Base-by-base conservation (phyloP, 1,140 invertebrate genomes). In the Drosophila littoralis region DNA sequence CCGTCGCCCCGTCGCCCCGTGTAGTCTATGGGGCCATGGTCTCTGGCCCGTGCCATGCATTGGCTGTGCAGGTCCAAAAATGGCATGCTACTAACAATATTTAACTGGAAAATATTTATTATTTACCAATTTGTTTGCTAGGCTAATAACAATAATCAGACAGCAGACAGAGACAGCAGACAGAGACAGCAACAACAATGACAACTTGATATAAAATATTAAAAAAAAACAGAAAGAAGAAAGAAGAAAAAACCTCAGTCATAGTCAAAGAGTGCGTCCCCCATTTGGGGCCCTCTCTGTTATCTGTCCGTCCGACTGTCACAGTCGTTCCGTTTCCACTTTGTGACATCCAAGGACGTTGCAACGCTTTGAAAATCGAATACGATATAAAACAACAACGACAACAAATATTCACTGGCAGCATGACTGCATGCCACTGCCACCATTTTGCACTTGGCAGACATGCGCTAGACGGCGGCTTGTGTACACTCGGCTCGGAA, bases 51-150 rank as follows among this genome's bases (percentile, higher is more conserved):
- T 85, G 81, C 69, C 69, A 45, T 65, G 45, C 46, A 66, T 68
- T 74, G 58, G 76, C 67, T 77, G 61, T 75, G 76, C 81, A 74
- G 72, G 80, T 78, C 77, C 60, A 74, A 78, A 90, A 88, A 86
- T 88, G 83, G 82, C 82, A 76, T 77, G 67, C 83, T 88, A 84
- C 88, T 91, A 91, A 91, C 84, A 91, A 91, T 91, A 91, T 91
- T 91, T 91, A 91, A 91, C 89, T 89, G 90, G 91, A 89, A 91
- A 91, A 91, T 91, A 91, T 91, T 91, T 91, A 91, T 91, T 91
- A 91, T 91, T 91, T 91, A 90, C 89, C 89, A 91, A 91, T 91
- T 91, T 91, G 89, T 91, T 91, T 91, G 84, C 84, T 91, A 73
- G 89, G 88, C 89, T 91, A 91, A 91, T 91, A 91, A 91, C 89